These are phyloP conservation scores for Pelochelys cantorii DNA, from an alignment of 2,797 vertebrate species.

Conservation along the genomic window DNA sequence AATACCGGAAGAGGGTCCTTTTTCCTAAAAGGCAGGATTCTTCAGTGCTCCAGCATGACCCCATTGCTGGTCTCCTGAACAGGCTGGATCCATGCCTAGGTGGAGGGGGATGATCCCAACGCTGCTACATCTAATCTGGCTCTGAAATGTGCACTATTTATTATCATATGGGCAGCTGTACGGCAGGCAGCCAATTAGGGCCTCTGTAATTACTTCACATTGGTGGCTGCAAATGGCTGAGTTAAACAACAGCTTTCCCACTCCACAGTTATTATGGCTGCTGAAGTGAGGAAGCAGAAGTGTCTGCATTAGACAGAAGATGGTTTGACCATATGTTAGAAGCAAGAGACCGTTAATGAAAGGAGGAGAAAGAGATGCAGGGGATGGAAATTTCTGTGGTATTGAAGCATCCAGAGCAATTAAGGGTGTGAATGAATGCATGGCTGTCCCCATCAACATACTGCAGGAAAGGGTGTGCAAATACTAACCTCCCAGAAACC, in stretches of 20 bases:
- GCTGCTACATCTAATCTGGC: not conserved
- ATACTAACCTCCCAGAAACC: slow-evolving; percentile 21
- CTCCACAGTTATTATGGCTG: slow-evolving; percentile 19
- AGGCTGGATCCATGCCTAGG: not conserved
- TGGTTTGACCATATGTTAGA: slow-evolving; percentile 3
- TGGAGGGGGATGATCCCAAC: not conserved
- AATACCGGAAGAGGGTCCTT: not conserved
- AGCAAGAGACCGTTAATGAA: not conserved
- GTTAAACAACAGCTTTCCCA: slow-evolving; percentile 10
- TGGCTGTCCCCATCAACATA: not conserved
- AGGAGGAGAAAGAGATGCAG: not conserved
- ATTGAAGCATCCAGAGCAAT: slow-evolving; percentile 1
- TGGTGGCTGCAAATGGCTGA: not conserved
- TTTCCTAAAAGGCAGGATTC: not conserved
- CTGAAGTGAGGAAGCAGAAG: slow-evolving; percentile 36
- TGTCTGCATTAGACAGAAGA: not conserved
- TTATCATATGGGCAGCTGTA: slow-evolving; percentile 41
- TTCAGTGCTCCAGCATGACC: not conserved
- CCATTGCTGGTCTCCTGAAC: not conserved
- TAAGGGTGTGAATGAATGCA: not conserved
- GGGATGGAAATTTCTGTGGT: not conserved
- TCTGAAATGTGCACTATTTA: slow-evolving; percentile 1
- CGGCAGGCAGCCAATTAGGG: slow-evolving; percentile 47
- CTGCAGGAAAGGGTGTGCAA: not conserved
- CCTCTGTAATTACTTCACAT: slow-evolving; percentile 46